Percentiles rank a stretch among this genome's conserved stretches.
phyloP scores from a whole-genome alignment of 2,113 vertebrate genomes.

The Actenoides lindsayi region DNA sequence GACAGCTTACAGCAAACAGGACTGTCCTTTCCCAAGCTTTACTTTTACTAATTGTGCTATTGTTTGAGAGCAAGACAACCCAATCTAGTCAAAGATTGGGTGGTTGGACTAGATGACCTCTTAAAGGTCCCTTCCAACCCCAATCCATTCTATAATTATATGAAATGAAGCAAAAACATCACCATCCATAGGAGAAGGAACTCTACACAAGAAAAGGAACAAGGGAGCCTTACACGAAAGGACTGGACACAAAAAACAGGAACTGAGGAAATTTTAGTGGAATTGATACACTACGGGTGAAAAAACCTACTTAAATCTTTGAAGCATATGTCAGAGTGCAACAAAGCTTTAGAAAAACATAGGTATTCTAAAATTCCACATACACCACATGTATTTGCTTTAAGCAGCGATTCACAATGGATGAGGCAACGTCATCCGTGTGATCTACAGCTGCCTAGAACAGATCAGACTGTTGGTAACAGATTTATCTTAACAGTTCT shows the following conservation, averaged over 20 bases:
- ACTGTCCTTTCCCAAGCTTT: neutral
- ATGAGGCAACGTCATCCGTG: neutral
- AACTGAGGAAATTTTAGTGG: neutral
- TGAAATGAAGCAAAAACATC: neutral
- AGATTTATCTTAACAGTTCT: neutral
- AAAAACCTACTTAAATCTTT: neutral
- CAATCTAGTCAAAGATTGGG: neutral
- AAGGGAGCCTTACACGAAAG: neutral
- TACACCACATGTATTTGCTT: neutral
- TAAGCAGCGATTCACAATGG: neutral
- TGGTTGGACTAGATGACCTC: neutral
- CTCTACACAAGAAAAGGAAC: neutral
- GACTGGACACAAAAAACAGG: neutral
- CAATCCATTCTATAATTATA: neutral
- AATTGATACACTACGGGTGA: neutral
- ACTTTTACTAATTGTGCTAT: neutral
- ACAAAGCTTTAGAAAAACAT: slow-evolving; percentile 31
- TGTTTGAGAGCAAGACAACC: neutral
- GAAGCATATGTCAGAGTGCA: neutral
- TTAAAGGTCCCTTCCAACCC: neutral
- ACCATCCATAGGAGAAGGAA: neutral
- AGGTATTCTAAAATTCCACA: neutral
- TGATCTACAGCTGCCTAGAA: neutral
- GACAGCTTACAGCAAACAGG: neutral
- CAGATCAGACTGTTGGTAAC: neutral